Conservation (phyloP, 35 echinoderm and acorn worm species). For the Lytechinus pictus region DNA sequence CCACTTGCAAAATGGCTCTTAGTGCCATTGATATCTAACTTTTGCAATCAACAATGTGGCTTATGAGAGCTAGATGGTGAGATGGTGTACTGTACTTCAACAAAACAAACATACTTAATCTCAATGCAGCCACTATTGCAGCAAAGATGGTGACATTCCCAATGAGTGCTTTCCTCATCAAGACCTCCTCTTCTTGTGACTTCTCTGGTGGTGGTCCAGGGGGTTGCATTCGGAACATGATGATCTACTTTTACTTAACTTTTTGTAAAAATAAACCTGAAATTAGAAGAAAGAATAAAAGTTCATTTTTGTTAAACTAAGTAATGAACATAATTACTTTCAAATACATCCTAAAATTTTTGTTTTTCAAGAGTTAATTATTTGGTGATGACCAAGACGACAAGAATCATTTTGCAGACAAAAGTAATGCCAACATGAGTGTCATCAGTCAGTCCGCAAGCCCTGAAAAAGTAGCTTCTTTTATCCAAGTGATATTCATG, state of each 20-base stretch:
- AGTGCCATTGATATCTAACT: too few species aligned
- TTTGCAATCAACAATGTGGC: background rate
- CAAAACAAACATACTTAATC: conserved; percentile 27
- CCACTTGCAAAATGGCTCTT: too few species aligned
- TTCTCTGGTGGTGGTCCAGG: conserved; percentile 21
- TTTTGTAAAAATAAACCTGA: background rate
- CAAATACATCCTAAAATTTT: too few species aligned
- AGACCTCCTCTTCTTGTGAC: conserved; percentile 4
- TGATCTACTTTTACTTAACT: background rate
- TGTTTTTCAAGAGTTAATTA: too few species aligned
- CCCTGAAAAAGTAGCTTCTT: too few species aligned
- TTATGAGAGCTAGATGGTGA: background rate
- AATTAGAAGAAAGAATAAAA: background rate
- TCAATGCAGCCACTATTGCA: conserved; percentile 25
- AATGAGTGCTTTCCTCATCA: conserved; percentile 35
- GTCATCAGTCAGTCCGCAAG: too few species aligned
- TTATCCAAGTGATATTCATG: too few species aligned
- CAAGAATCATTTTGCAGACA: too few species aligned
- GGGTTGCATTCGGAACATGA: conserved; percentile 29
- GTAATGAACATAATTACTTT: too few species aligned
- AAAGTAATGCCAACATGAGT: too few species aligned
- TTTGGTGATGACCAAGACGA: too few species aligned
- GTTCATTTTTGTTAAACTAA: too few species aligned
- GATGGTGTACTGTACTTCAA: background rate
- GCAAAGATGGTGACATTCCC: conserved; percentile 25